Evolutionary conservation across 1,140 invertebrate genomes (phyloP), one percentile per base, ranked within the genome.

Genomic region (Polyergus mexicanus): DNA sequence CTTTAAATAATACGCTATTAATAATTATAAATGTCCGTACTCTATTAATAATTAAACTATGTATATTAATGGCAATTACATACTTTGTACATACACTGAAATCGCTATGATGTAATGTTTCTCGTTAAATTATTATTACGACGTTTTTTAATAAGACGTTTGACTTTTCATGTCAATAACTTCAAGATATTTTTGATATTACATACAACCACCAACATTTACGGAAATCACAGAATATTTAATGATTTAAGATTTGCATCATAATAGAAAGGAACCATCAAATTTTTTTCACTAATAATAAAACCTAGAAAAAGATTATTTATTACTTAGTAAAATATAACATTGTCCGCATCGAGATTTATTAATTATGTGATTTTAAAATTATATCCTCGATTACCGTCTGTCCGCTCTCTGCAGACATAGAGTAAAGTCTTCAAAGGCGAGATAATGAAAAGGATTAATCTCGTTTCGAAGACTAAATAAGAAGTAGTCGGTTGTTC

Each of bases 381-480:
- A 83, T 83, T 83, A 72, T 19, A 28, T 32, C 3, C 22, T 69
- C 3, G 22, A 5, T 80, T 72, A 32, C 3, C 16, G 19, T 28
- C 41, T 69, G 22, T 69, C 16, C 10, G 47, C 38, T 81, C 41
- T 72, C 8, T 7, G 25, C 19, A 19, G 38, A 72, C 2, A 32
- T 68, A 41, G 19, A 44, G 11, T 10, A 22, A 44, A 60, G 13
- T 47, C n/a, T 60, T 83, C 68, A 83, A 62, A 83, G 66, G 32
- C n/a, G 8, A 13, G 10, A 62, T 47, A 74, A 83, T 83, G 69
- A 83, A 83, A 81, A 35, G 58, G 16, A 13, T 62, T 47, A 74
- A 83, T 60, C n/a, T 72, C n/a, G 22, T 58, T 81, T 47, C 68
- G 60, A 71, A 71, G 65, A 44, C 38, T 25, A 51, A 74, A 83